Percentiles rank a stretch among this genome's conserved stretches.
Conservation (phyloP, 2,888 invertebrate species). For the Halictus quadricinctus region DNA sequence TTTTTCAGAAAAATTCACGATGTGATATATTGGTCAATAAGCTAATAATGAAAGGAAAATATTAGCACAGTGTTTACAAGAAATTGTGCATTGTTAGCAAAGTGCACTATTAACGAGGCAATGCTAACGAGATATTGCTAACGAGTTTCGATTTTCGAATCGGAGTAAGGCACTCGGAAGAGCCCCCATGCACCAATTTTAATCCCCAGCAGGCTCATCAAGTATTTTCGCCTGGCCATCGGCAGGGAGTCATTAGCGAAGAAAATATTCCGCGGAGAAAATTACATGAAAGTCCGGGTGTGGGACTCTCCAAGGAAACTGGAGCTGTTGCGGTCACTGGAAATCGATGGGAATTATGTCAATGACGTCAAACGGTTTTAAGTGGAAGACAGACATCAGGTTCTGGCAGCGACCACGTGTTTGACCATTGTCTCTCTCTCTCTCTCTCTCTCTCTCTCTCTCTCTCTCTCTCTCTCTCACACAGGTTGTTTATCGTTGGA, state of each 20-base stretch:
- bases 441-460: not conserved
- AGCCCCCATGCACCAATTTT: not conserved
- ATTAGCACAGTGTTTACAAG: too few species aligned
- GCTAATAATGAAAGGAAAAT: too few species aligned
- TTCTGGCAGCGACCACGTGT: conserved; percentile 14
- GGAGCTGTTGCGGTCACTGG: conserved; percentile 7
- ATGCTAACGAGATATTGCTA: not conserved
- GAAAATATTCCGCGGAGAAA: not conserved
- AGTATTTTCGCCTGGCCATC: not conserved
- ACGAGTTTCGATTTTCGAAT: not conserved
- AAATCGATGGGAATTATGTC: conserved; percentile 42
- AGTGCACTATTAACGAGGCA: not conserved
- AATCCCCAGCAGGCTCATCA: not conserved
- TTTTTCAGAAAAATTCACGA: too few species aligned
- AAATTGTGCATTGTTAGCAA: not conserved
- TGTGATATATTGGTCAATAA: too few species aligned
- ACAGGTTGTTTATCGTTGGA: not conserved
- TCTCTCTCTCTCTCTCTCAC: not conserved
- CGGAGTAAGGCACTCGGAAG: not conserved
- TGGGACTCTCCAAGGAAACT: not conserved
- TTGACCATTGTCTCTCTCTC: not conserved
- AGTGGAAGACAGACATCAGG: not conserved
- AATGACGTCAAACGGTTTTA: conserved; percentile 36
- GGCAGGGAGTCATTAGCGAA: not conserved
- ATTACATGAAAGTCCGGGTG: not conserved